These are phyloP conservation scores for Pyrrhia umbra DNA, from an alignment of 2,888 invertebrate genomes.

Conservation along the genomic window DNA sequence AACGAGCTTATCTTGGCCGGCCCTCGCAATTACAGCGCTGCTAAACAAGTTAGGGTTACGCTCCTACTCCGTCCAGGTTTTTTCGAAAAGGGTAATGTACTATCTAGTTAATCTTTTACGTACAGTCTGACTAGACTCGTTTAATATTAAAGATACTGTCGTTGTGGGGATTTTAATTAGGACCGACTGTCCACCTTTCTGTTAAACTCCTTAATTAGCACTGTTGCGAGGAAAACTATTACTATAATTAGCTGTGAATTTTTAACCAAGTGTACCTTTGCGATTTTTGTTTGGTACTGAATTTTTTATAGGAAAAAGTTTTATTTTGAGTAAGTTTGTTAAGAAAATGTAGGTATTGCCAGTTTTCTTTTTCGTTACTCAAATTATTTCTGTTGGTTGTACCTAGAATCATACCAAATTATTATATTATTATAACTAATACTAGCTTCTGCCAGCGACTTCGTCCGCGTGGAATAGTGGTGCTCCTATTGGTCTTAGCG, in stretches of 20 bases:
- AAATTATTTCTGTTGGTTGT: too few species aligned
- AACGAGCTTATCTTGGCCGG: slow-evolving; percentile 82
- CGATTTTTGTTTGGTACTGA: neutral
- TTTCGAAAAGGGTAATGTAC: slow-evolving; percentile 28
- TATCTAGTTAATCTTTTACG: slow-evolving; percentile 43
- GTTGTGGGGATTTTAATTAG: slow-evolving; percentile 40
- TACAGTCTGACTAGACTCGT: slow-evolving; percentile 23
- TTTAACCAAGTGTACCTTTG: neutral
- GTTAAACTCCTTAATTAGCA: slow-evolving; percentile 20
- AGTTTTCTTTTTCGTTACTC: too few species aligned
- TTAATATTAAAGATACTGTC: slow-evolving; percentile 28
- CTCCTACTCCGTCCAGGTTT: slow-evolving; percentile 34
- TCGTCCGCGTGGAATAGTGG: too few species aligned
- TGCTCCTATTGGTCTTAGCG: too few species aligned
- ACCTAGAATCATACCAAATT: too few species aligned
- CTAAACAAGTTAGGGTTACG: slow-evolving; percentile 72
- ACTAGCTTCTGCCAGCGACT: too few species aligned
- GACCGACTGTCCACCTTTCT: slow-evolving; percentile 11
- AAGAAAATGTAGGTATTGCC: neutral
- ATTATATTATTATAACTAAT: too few species aligned
- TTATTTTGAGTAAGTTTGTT: neutral
- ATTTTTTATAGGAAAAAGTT: slow-evolving; percentile 9
- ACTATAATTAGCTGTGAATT: slow-evolving; percentile 15
- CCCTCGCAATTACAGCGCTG: slow-evolving; percentile 78
- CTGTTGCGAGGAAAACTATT: slow-evolving; percentile 2